These are phyloP conservation scores for Delichon dasypus DNA, from an alignment of 2,797 vertebrate species.

Conservation along the genomic window DNA sequence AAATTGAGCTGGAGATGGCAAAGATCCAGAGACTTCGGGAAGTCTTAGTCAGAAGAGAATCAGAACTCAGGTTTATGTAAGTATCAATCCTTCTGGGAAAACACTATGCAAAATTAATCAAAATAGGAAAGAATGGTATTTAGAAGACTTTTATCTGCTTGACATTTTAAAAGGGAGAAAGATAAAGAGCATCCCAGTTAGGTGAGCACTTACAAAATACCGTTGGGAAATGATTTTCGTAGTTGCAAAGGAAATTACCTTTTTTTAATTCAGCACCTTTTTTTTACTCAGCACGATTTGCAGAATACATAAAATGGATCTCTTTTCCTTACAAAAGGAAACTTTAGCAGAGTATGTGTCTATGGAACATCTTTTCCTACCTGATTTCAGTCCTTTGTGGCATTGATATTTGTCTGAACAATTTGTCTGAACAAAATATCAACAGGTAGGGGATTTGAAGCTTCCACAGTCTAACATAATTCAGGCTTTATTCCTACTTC, in stretches of 20 bases:
- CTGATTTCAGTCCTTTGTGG: background rate
- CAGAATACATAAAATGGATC: background rate
- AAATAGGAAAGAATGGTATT: conserved; percentile 10
- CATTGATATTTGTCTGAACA: conserved; percentile 17
- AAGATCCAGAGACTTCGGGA: conserved; percentile 96
- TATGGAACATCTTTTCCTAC: background rate
- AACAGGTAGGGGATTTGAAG: conserved; percentile 13
- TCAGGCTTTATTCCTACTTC: background rate
- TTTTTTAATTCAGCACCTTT: conserved; percentile 10
- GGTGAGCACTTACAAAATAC: conserved; percentile 42
- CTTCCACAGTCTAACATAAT: background rate
- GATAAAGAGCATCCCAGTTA: conserved; percentile 69
- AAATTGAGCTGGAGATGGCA: conserved; percentile 96
- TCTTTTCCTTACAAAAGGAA: conserved; percentile 28
- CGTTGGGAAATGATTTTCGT: conserved; percentile 33
- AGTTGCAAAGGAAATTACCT: conserved; percentile 34
- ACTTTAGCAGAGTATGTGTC: background rate
- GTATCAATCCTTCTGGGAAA: conserved; percentile 65
- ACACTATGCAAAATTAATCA: conserved; percentile 43
- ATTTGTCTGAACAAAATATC: conserved; percentile 36
- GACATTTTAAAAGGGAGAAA: conserved; percentile 74
- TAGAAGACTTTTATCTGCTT: conserved; percentile 38
- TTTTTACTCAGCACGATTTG: conserved; percentile 11
- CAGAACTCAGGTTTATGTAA: conserved; percentile 98
- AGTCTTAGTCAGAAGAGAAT: conserved; percentile 95